Conservation (phyloP, 2,888 invertebrate genomes). For the Kryphioiulus occultus region DNA sequence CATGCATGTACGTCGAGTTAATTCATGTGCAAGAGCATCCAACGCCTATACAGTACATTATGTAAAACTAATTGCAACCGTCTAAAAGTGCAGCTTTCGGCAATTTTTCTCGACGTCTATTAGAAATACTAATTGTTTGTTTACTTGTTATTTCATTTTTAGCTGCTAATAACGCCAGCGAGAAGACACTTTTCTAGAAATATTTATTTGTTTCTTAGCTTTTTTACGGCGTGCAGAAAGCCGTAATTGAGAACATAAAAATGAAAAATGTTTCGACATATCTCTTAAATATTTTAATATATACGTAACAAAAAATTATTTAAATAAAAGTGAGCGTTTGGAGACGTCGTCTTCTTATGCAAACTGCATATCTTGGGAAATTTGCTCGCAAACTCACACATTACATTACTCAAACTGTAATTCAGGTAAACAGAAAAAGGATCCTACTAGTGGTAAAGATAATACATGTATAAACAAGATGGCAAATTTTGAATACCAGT, state of each 20-base stretch:
- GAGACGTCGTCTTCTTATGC: neutral
- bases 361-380: neutral
- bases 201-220: neutral
- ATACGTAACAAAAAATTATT: neutral
- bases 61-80: neutral
- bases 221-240: neutral
- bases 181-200: neutral
- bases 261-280: neutral
- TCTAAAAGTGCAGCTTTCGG: neutral
- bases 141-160: conserved; percentile 11
- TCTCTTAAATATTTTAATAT: neutral
- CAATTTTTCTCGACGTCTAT: neutral
- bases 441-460: neutral
- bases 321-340: neutral
- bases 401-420: neutral
- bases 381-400: neutral
- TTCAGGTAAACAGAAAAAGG: neutral
- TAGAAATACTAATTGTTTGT: neutral
- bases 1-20: neutral
- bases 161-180: neutral
- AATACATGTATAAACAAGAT: neutral
- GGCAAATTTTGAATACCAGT: neutral
- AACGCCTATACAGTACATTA: neutral
- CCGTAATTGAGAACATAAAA: conserved; percentile 8
- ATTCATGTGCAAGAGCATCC: neutral